Conservation (phyloP, 2,888 invertebrate species). For the Cheilosia pagana region DNA sequence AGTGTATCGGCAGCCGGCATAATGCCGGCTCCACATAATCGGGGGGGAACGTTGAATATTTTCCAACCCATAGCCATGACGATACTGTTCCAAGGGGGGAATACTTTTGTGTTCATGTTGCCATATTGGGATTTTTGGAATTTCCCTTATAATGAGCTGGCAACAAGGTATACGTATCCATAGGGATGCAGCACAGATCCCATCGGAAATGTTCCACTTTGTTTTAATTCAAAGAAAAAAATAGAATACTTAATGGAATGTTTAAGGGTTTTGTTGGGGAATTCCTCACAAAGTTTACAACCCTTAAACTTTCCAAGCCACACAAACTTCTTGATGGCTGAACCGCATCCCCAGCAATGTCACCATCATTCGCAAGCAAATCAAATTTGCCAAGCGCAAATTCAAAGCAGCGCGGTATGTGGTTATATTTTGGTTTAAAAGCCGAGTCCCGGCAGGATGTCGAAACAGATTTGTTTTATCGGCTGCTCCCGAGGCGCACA, state of each 20-base stretch:
- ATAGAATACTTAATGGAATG: conserved; percentile 28
- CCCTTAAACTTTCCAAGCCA: conserved; percentile 27
- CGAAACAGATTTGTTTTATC: conserved; percentile 29
- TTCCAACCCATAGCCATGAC: background rate
- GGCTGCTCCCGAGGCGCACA: conserved; percentile 16
- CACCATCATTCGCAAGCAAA: conserved; percentile 9
- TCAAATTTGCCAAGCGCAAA: conserved; percentile 28
- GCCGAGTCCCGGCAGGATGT: conserved; percentile 5
- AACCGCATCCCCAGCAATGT: background rate
- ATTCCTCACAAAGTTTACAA: conserved; percentile 3
- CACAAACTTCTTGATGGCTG: conserved; percentile 24
- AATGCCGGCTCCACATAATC: background rate
- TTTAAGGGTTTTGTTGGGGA: background rate
- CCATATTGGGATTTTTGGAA: conserved; percentile 16
- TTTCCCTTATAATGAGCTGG: background rate
- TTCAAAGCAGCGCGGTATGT: conserved; percentile 6
- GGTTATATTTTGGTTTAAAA: conserved; percentile 14
- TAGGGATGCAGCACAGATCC: conserved; percentile 16
- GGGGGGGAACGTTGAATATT: conserved; percentile 7
- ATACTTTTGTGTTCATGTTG: conserved; percentile 24
- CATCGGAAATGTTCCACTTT: background rate
- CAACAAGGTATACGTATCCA: conserved; percentile 13
- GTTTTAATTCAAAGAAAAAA: conserved; percentile 15
- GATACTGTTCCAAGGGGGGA: conserved; percentile 9
- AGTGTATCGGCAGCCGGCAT: background rate